A percentile compares a stretch with the other conserved stretches of the same genome.
Conservation (phyloP, 2,888 invertebrate species). For the Leptogaster cylindrica region DNA sequence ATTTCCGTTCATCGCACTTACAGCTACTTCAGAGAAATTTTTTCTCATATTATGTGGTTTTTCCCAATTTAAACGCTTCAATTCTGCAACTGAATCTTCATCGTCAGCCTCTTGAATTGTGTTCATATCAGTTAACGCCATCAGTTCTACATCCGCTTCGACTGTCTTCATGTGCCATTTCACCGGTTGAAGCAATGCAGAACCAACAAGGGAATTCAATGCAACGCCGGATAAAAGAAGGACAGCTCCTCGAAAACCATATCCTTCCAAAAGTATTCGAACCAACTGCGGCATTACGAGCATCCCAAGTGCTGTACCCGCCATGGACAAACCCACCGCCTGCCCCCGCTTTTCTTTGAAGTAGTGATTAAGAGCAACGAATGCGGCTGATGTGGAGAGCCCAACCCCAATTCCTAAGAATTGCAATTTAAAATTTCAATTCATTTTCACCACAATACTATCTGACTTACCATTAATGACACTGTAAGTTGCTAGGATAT, state of each 20-base stretch:
- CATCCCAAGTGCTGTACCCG: slow-evolving; percentile 79
- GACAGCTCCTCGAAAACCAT: slow-evolving; percentile 72
- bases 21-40: slow-evolving; percentile 61
- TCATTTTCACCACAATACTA: neutral
- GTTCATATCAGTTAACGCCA: slow-evolving; percentile 67
- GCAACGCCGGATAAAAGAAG: slow-evolving; percentile 72
- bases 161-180: slow-evolving; percentile 71
- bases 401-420: slow-evolving; percentile 77
- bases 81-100: slow-evolving; percentile 62
- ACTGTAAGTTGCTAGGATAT: slow-evolving; percentile 75
- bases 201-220: slow-evolving; percentile 72
- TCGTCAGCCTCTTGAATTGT: slow-evolving; percentile 73
- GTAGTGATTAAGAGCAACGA: slow-evolving; percentile 79
- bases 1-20: slow-evolving; percentile 55
- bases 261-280: slow-evolving; percentile 68
- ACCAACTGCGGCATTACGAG: slow-evolving; percentile 81
- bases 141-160: slow-evolving; percentile 58
- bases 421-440: neutral
- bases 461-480: slow-evolving; percentile 71
- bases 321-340: slow-evolving; percentile 80
- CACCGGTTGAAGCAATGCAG: slow-evolving; percentile 72
- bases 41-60: slow-evolving; percentile 59
- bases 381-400: slow-evolving; percentile 76
- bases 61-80: slow-evolving; percentile 59
- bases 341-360: slow-evolving; percentile 79